Evolutionary conservation across 1,140 invertebrate species (phyloP), one percentile per base, ranked within the genome.

Genomic region (Sesamia nonagrioides): DNA sequence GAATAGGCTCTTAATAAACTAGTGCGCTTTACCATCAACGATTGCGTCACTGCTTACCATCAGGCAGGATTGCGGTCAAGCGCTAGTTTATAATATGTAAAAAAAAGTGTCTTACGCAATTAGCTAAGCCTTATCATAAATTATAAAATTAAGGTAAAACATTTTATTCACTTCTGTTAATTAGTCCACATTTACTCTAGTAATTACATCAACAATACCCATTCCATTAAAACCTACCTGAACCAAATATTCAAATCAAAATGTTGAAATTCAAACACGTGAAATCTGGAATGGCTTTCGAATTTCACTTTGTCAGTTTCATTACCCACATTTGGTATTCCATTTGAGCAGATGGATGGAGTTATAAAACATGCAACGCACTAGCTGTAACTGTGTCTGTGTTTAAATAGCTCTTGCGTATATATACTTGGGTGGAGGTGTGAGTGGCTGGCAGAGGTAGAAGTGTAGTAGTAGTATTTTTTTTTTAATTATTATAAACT

Each of bases 261-360:
- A 35, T 40, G n/a, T 21, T 17, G 17, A 18, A 42, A 66, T 42
- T 35, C 60, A 45, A 48, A 58, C 54, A 73, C 35, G 35, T 42
- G 35, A 42, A 73, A 45, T 8, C 37, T 45, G 68, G 15, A 35
- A 27, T 48, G 63, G 54, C 54, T 73, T 61, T 75, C 58, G 63
- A 75, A 75, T 63, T 63, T 74, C 73, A 61, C 73, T 75, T 52
- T 58, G 71, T 35, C 35, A 35, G 58, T 75, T 63, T 75, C 58
- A 61, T 75, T 75, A 61, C 42, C 15, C 6, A 18, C 40, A 75
- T 75, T 63, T 37, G 52, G 56, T 63, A 75, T 75, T 75, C 73
- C 45, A 58, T 75, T 75, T 75, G 73, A 7, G 3, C 37, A 33
- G 42, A 50, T 63, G 58, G 58, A 75, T 75, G 73, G n/a, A 50